A percentile compares a stretch with the other conserved stretches of the same genome.
Evolutionary conservation across 1,140 invertebrate genomes (phyloP).

Genomic region (Ericerus pela): DNA sequence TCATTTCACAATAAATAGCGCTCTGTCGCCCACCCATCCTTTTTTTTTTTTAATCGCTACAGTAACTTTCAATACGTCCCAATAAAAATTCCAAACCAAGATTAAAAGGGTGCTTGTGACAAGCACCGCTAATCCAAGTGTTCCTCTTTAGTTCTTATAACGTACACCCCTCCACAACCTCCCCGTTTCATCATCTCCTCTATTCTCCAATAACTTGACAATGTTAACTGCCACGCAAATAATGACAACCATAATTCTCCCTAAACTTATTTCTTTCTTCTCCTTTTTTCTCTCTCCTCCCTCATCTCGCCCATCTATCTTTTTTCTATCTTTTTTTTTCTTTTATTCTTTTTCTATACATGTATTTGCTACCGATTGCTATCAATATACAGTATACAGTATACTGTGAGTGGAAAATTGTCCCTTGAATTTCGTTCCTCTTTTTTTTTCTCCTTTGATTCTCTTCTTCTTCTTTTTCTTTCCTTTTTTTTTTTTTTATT

Average conservation of each 20-base stretch:
- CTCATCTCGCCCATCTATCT: not conserved
- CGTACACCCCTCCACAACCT: not conserved
- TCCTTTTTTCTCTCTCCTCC: not conserved
- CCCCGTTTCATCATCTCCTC: not conserved
- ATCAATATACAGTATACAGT: too few relatives aligned
- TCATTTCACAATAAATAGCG: conserved; percentile 12
- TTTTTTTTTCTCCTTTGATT: conserved; percentile 11
- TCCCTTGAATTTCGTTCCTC: not conserved
- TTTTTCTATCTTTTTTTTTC: too few relatives aligned
- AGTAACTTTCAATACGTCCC: conserved; percentile 11
- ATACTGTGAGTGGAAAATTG: not conserved
- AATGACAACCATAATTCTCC: conserved; percentile 11
- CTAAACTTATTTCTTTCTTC: conserved; percentile 3
- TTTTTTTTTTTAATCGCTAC: conserved; percentile 11
- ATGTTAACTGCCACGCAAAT: conserved; percentile 10
- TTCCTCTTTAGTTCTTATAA: not conserved
- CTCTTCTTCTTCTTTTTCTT: too few relatives aligned
- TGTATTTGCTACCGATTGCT: too few relatives aligned
- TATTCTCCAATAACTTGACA: conserved; percentile 1
- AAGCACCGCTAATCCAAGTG: conserved; percentile 3
- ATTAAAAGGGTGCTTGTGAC: conserved; percentile 10
- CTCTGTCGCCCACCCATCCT: conserved; percentile 1
- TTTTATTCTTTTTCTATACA: too few relatives aligned
- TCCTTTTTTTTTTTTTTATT: too few relatives aligned
- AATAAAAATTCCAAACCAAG: conserved; percentile 12